A percentile compares a stretch with the other conserved stretches of the same genome.
These are phyloP conservation scores for Apocheima hispidaria DNA, from an alignment of 2,888 invertebrate genomes.

Conservation along the genomic window DNA sequence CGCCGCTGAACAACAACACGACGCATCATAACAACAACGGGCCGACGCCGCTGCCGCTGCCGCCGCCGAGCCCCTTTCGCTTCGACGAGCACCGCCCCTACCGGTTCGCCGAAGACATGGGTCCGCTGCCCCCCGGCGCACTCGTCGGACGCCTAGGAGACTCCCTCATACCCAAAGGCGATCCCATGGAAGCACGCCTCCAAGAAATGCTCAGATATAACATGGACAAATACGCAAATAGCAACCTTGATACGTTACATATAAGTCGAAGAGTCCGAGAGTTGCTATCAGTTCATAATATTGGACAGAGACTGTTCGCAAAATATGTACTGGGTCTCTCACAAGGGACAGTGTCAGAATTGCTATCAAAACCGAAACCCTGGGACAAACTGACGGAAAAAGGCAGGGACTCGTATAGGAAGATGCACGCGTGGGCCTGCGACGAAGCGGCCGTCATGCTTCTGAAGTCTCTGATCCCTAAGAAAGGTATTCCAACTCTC, in stretches of 20 bases:
- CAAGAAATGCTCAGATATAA: conserved; percentile 98
- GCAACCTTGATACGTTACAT: conserved; percentile 97
- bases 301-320: conserved; percentile 99
- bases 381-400: conserved; percentile 99
- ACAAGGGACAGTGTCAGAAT: conserved; percentile 99
- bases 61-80: conserved; percentile 89
- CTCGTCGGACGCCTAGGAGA: conserved; percentile 95
- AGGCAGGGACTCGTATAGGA: conserved; percentile 99
- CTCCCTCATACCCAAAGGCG: conserved; percentile 96
- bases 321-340: conserved; percentile 98
- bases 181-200: conserved; percentile 96
- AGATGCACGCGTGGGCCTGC: conserved; percentile 99
- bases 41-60: conserved; percentile 78
- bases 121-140: conserved; percentile 90
- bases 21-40: conserved; percentile 85
- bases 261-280: conserved; percentile 97
- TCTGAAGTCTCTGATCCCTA: conserved; percentile 98
- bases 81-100: conserved; percentile 94
- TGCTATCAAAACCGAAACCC: conserved; percentile 99
- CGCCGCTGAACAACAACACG: conserved; percentile 85
- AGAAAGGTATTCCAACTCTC: conserved; percentile 93
- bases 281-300: conserved; percentile 97
- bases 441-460: conserved; percentile 99
- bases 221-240: conserved; percentile 98
- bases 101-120: conserved; percentile 94